Conservation (phyloP, 2,797 vertebrate genomes). For the Cetoscarus ocellatus region DNA sequence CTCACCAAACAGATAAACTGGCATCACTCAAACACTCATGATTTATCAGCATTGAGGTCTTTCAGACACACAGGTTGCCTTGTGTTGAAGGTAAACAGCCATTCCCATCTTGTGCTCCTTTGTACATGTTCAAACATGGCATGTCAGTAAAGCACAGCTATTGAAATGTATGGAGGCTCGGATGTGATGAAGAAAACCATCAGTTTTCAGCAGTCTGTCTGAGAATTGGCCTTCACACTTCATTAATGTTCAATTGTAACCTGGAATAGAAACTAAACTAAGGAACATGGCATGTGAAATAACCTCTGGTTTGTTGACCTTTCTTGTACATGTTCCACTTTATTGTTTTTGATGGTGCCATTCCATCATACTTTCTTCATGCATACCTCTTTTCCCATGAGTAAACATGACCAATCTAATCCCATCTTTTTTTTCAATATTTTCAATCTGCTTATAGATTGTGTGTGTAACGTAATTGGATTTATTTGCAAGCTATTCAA, state of each 20-base stretch:
- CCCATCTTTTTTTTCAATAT: not conserved
- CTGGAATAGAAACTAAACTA: conserved; percentile 2
- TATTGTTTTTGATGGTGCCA: not conserved
- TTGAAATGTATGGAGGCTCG: conserved; percentile 11
- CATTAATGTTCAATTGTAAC: conserved; percentile 16
- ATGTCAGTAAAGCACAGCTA: not conserved
- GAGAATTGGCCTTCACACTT: conserved; percentile 43
- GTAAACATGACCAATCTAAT: conserved; percentile 4
- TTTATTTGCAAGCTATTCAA: conserved; percentile 12
- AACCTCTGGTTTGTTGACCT: conserved; percentile 8
- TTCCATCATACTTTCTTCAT: conserved; percentile 13
- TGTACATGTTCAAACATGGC: conserved; percentile 1
- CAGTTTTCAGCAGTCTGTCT: conserved; percentile 7
- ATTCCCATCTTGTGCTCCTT: conserved; percentile 4
- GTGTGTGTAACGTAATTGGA: not conserved
- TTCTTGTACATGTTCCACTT: not conserved
- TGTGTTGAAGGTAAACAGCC: conserved; percentile 33
- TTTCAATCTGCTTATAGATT: conserved; percentile 4
- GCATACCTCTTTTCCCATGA: not conserved
- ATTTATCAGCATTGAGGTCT: conserved; percentile 39
- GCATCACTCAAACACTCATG: conserved; percentile 12
- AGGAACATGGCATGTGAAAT: conserved; percentile 24
- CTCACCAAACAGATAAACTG: conserved; percentile 34
- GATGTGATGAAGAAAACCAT: conserved; percentile 37
- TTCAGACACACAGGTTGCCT: not conserved